Percentiles rank a stretch among this genome's conserved stretches.
Evolutionary conservation across 2,113 vertebrate genomes (phyloP).

Genomic region (Marmota flaviventris): DNA sequence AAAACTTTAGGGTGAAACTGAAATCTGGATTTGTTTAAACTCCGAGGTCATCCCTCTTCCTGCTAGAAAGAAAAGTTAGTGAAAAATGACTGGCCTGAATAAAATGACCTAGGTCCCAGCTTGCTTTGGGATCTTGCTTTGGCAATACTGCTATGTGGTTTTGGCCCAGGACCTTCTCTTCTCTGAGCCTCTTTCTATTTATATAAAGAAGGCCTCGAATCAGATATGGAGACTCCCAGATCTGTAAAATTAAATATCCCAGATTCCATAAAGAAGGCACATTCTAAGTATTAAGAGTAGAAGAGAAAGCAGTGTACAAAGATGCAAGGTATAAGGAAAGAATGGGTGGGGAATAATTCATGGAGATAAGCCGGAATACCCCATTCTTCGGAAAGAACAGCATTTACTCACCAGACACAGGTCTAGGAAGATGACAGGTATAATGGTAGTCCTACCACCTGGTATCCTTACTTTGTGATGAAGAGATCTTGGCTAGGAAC

Average conservation of each 20-base stretch:
- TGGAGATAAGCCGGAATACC: not conserved
- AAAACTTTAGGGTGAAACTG: not conserved
- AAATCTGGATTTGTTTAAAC: constrained; percentile 38
- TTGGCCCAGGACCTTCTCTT: not conserved
- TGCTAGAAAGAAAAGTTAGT: constrained; percentile 12
- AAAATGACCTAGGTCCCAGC: not conserved
- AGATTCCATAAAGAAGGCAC: not conserved
- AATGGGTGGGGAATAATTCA: not conserved
- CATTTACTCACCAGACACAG: constrained; percentile 27
- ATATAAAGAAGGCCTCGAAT: not conserved
- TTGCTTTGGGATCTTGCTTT: not conserved
- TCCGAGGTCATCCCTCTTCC: not conserved
- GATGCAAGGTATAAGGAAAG: not conserved
- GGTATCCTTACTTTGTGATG: constrained; percentile 75
- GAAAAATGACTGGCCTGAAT: constrained; percentile 42
- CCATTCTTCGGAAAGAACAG: not conserved
- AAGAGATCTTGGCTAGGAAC: constrained; percentile 46
- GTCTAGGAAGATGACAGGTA: constrained; percentile 2
- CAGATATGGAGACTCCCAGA: not conserved
- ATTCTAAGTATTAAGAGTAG: constrained; percentile 35
- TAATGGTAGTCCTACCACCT: constrained; percentile 3
- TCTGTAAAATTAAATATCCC: constrained; percentile 24
- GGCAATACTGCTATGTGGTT: not conserved
- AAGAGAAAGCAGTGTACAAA: constrained; percentile 32
- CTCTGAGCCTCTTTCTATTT: not conserved